phyloP scores from a whole-genome alignment of 2,113 vertebrate genomes.

The Anhinga anhinga region DNA sequence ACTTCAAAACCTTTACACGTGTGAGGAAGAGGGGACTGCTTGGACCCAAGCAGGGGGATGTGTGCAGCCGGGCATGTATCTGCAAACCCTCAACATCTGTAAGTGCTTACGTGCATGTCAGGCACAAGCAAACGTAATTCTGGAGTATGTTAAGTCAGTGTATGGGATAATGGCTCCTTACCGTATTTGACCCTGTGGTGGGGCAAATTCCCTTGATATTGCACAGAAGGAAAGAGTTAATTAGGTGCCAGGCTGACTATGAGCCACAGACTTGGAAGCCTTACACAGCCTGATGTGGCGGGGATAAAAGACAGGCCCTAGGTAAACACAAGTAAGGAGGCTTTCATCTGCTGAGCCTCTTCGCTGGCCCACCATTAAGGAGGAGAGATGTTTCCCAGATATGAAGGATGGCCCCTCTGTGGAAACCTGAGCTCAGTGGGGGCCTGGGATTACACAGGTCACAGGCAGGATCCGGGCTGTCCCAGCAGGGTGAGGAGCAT shows the following conservation, averaged over 20 bases:
- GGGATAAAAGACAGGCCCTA: constrained; percentile 47
- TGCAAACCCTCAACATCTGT: constrained; percentile 32
- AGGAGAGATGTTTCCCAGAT: neutral
- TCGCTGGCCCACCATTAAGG: neutral
- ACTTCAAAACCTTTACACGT: neutral
- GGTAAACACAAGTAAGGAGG: constrained; percentile 5
- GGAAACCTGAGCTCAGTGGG: neutral
- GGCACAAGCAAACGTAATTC: constrained; percentile 14
- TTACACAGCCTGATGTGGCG: neutral
- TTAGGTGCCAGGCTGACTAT: constrained; percentile 20
- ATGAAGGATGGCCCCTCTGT: neutral
- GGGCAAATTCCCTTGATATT: constrained; percentile 27
- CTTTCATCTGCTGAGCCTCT: constrained; percentile 31
- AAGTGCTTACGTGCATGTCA: constrained; percentile 16
- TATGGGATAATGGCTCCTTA: constrained; percentile 12
- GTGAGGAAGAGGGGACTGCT: neutral
- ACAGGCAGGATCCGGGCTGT: neutral
- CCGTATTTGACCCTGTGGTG: neutral
- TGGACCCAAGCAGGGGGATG: neutral
- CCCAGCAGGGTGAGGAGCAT: neutral
- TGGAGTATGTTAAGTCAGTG: constrained; percentile 24
- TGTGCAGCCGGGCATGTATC: neutral
- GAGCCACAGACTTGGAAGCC: neutral
- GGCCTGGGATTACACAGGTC: neutral
- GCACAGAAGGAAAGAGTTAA: constrained; percentile 48